Evolutionary conservation across 2,888 invertebrate species (phyloP).

Genomic region (Gisinianus flammeolus): DNA sequence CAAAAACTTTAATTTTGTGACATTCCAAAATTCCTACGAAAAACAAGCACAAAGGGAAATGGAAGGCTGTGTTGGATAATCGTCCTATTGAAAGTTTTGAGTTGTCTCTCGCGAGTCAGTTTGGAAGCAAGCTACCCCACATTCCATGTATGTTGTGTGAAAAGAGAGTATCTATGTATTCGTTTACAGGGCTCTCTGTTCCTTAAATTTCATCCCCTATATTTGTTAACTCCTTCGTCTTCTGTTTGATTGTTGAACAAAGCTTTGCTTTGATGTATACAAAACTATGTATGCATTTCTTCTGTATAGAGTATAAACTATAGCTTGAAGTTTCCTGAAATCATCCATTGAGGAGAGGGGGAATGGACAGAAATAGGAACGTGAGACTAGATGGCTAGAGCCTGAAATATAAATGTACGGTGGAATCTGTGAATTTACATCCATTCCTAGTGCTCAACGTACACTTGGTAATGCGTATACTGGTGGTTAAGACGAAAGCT

Average conservation of each 20-base stretch:
- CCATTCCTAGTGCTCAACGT: no score
- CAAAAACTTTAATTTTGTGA: slow-evolving; percentile 23
- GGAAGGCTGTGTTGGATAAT: not conserved
- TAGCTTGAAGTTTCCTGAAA: not conserved
- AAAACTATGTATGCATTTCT: not conserved
- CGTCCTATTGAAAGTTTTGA: slow-evolving; percentile 25
- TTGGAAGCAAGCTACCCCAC: not conserved
- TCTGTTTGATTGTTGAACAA: not conserved
- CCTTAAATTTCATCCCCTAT: not conserved
- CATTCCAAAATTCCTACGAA: slow-evolving; percentile 29
- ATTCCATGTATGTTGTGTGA: not conserved
- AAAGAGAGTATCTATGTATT: not conserved
- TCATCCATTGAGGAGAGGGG: not conserved
- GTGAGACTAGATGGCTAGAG: not conserved
- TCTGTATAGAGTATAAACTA: not conserved
- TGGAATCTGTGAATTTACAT: not conserved
- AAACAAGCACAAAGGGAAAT: not conserved
- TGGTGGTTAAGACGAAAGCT: no score
- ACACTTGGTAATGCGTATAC: no score
- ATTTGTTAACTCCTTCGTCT: not conserved
- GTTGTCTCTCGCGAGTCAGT: not conserved
- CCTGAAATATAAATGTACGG: not conserved
- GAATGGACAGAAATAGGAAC: not conserved
- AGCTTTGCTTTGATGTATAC: not conserved
- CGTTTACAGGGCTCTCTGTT: not conserved